Conservation (phyloP, 2,113 vertebrate species). For the Cebus imitator region DNA sequence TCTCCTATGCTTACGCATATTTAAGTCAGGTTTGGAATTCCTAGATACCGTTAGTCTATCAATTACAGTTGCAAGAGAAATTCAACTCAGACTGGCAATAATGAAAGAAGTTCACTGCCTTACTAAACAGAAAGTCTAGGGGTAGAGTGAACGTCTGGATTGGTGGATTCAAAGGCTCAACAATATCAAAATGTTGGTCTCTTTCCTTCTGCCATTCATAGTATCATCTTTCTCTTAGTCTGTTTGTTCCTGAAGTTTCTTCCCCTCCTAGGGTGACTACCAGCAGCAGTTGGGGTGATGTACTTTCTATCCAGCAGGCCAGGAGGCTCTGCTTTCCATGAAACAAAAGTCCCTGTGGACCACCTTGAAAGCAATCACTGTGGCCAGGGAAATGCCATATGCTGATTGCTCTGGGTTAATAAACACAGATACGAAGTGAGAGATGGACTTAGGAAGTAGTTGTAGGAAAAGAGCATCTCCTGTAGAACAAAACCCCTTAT, state of each 20-base stretch:
- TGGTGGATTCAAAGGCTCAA: neutral
- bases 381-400: too few species aligned
- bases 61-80: neutral
- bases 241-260: neutral
- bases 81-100: neutral
- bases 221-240: neutral
- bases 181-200: neutral
- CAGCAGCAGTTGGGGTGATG: too few species aligned
- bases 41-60: neutral
- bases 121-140: neutral
- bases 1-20: neutral
- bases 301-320: too few species aligned
- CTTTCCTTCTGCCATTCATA: neutral
- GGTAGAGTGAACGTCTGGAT: neutral
- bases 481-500: neutral
- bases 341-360: too few species aligned
- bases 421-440: too few species aligned
- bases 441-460: too few species aligned
- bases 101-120: neutral
- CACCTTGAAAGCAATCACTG: too few species aligned
- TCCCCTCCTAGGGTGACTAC: neutral
- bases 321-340: too few species aligned
- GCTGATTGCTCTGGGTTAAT: too few species aligned
- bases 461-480: too few species aligned
- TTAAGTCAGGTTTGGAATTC: neutral